A percentile compares a stretch with the other conserved stretches of the same genome.
phyloP scores from a whole-genome alignment of 2,888 invertebrate species.

The Lypha dubia region DNA sequence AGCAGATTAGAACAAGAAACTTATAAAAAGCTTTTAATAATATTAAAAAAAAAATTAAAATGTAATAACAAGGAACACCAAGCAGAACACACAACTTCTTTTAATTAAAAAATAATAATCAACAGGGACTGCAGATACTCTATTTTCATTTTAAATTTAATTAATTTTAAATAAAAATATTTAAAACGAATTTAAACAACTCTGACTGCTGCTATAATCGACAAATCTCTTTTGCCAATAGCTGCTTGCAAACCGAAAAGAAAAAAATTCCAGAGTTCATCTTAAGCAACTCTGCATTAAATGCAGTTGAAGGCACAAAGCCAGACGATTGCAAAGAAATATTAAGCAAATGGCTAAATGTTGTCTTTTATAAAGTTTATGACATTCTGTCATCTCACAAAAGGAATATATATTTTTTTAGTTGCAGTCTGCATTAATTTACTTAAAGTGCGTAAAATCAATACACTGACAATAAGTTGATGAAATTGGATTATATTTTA shows the following conservation, averaged over 20 bases:
- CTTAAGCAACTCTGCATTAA: background rate
- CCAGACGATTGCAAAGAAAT: background rate
- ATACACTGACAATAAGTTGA: background rate
- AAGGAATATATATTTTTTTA: background rate
- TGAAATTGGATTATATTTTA: background rate
- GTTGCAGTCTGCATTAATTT: background rate
- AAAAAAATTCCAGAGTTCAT: background rate
- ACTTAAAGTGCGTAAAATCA: background rate
- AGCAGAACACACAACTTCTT: constrained; percentile 15
- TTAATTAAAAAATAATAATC: constrained; percentile 48
- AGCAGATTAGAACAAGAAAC: background rate
- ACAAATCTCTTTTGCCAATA: background rate
- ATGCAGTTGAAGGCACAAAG: background rate
- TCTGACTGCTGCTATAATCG: background rate
- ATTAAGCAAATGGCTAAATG: background rate
- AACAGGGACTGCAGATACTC: constrained; percentile 16
- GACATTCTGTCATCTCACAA: constrained; percentile 3
- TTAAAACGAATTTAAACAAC: background rate
- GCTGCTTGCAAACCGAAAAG: background rate
- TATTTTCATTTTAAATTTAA: background rate
- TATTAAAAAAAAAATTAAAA: background rate
- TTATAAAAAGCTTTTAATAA: constrained; percentile 17
- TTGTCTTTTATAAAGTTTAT: constrained; percentile 7
- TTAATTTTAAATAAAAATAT: background rate
- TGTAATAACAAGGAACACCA: background rate